phyloP scores from a whole-genome alignment of 2,113 vertebrate genomes.

The Octodon degus region DNA sequence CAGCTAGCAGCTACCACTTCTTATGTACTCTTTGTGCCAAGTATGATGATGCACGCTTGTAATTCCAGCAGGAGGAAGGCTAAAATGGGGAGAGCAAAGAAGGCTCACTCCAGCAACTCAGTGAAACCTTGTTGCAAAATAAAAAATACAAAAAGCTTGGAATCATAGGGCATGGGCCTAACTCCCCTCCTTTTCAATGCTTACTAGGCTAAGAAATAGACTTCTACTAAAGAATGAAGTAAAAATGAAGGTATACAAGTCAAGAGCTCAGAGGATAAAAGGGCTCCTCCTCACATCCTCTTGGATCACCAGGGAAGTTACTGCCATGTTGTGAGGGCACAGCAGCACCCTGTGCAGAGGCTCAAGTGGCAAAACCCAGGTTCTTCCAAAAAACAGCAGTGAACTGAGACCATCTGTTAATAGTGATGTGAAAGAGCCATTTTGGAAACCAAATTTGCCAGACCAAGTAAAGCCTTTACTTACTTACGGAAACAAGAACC shows the following conservation, averaged over 20 bases:
- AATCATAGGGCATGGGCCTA: background rate
- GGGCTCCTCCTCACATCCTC: background rate
- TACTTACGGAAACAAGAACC: background rate
- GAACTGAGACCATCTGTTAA: background rate
- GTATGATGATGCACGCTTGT: background rate
- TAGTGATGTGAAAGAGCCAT: background rate
- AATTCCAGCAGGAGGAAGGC: background rate
- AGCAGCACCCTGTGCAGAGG: background rate
- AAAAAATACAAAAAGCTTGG: background rate
- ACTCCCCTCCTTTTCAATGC: background rate
- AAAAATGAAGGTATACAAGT: background rate
- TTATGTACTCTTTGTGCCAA: background rate
- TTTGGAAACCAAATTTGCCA: background rate
- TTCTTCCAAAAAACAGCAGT: background rate
- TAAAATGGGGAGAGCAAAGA: background rate
- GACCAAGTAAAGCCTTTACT: background rate
- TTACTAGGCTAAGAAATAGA: background rate
- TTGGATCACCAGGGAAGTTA: background rate
- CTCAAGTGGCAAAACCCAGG: background rate
- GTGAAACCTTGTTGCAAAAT: background rate
- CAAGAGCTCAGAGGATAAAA: background rate
- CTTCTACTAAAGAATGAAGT: constrained; percentile 28
- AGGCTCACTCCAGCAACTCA: background rate
- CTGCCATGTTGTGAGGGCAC: background rate
- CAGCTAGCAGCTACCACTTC: background rate